Percentiles rank a stretch among this genome's conserved stretches.
Conservation (phyloP, 2,888 invertebrate species). For the Esperia sulphurella region DNA sequence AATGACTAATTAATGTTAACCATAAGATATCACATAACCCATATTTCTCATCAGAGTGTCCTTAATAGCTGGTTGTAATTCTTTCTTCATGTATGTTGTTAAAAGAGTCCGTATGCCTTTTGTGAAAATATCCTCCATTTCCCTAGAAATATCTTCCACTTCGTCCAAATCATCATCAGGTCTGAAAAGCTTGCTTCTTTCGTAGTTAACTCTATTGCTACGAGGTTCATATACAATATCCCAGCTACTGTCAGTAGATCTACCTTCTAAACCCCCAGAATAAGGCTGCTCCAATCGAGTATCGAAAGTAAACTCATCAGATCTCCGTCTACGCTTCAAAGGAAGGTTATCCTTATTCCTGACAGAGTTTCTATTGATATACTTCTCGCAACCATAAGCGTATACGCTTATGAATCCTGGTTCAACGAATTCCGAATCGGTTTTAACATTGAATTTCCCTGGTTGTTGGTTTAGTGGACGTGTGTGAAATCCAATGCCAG, state of each 20-base stretch:
- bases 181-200: conserved; percentile 68
- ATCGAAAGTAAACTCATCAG: conserved; percentile 67
- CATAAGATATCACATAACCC: conserved; percentile 93
- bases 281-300: conserved; percentile 40
- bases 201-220: conserved; percentile 54
- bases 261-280: conserved; percentile 36
- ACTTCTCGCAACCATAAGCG: conserved; percentile 88
- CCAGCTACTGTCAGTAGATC: conserved; percentile 50
- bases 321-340: conserved; percentile 47
- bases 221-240: conserved; percentile 58
- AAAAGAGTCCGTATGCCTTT: conserved; percentile 89
- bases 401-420: conserved; percentile 92
- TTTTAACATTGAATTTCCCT: conserved; percentile 86
- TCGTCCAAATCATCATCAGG: conserved; percentile 79
- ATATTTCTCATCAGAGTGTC: conserved; percentile 92
- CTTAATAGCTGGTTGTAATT: conserved; percentile 90
- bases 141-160: conserved; percentile 84
- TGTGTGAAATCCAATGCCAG: conserved; percentile 88
- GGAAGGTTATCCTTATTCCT: conserved; percentile 61
- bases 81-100: conserved; percentile 90
- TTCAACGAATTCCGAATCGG: conserved; percentile 90
- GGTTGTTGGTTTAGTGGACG: conserved; percentile 83
- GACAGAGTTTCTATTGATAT: conserved; percentile 63
- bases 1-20: conserved; percentile 52
- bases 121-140: conserved; percentile 92